Percentiles rank a stretch among this genome's conserved stretches.
These are phyloP conservation scores for Nomada hirtipes DNA, from an alignment of 2,888 invertebrate species.

Conservation along the genomic window DNA sequence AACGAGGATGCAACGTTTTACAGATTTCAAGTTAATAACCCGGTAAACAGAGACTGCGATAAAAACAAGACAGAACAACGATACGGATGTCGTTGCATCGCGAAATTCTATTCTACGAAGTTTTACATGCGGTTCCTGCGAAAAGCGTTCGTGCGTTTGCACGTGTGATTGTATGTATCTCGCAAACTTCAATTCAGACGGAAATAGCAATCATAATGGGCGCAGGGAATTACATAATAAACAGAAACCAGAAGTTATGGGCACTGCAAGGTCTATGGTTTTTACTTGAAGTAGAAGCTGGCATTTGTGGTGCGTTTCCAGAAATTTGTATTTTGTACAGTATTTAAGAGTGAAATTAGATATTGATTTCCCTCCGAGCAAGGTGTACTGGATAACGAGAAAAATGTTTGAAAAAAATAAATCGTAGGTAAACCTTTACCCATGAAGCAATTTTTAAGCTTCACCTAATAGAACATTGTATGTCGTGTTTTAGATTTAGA, in stretches of 20 bases:
- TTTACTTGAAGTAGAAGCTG: background rate
- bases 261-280: background rate
- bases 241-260: conserved; percentile 1
- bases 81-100: conserved; percentile 1
- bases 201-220: background rate
- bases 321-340: conserved; percentile 59
- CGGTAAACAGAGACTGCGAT: conserved; percentile 25
- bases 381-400: conserved; percentile 12
- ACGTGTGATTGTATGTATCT: conserved; percentile 22
- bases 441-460: conserved; percentile 8
- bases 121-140: conserved; percentile 12
- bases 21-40: conserved; percentile 16
- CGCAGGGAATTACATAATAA: background rate
- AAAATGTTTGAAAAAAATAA: background rate
- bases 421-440: conserved; percentile 9
- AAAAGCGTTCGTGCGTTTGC: conserved; percentile 16
- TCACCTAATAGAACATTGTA: background rate
- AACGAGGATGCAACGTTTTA: conserved; percentile 32
- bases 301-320: background rate
- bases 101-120: background rate
- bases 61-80: background rate
- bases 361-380: conserved; percentile 25
- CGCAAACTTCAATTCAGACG: conserved; percentile 10
- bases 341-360: conserved; percentile 53
- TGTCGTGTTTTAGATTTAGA: background rate